phyloP scores from a whole-genome alignment of 2,797 vertebrate species.

The Aviceda cuculoides region DNA sequence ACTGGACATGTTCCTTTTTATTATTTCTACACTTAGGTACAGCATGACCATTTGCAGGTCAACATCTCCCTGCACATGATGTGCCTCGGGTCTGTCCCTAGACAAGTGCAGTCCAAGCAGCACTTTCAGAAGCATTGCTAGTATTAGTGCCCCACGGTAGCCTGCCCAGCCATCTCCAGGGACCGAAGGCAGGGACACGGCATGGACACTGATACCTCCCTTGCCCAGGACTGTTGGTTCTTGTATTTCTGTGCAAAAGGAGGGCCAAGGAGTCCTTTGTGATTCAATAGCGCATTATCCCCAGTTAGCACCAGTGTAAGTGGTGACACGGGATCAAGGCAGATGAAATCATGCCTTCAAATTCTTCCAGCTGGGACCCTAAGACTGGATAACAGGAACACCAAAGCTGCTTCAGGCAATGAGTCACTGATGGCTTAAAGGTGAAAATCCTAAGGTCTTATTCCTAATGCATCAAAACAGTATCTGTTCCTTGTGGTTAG shows the following conservation, averaged over 20 bases:
- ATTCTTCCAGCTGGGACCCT: neutral
- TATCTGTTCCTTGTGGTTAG: neutral
- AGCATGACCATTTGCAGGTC: neutral
- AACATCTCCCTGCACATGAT: neutral
- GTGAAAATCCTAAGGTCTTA: neutral
- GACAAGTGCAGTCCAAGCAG: neutral
- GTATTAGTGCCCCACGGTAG: no score
- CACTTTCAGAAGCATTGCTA: neutral
- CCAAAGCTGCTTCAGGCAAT: neutral
- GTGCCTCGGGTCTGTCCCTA: neutral
- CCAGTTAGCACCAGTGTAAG: neutral
- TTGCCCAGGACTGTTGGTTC: neutral
- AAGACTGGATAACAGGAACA: neutral
- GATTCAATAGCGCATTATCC: neutral
- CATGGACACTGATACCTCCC: rapidly evolving
- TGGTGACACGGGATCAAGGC: neutral
- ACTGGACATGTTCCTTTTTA: neutral
- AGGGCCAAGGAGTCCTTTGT: neutral
- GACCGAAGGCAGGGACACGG: no score
- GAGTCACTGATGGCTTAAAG: neutral
- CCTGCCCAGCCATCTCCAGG: neutral
- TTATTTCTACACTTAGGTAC: neutral
- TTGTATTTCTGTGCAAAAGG: neutral
- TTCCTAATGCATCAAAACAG: neutral
- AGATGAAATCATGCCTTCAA: neutral